Evolutionary conservation across 2,113 vertebrate species (phyloP), one percentile per base, ranked within the genome.

Genomic region (Geococcyx californianus): DNA sequence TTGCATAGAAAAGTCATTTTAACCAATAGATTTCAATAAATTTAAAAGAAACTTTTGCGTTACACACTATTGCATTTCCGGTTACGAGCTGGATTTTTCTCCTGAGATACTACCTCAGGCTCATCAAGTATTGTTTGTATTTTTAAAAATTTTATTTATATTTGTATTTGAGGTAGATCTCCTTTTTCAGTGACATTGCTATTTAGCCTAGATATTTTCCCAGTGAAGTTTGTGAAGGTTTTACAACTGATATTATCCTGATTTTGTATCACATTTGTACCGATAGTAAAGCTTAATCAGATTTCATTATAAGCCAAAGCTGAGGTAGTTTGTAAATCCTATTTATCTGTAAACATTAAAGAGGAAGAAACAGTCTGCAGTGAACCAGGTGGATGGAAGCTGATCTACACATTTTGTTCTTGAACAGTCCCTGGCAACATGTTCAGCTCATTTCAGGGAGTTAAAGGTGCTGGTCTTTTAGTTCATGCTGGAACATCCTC

Each of bases 351-450:
- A 34, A 78, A 58, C 6, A 23, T 38, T 59, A 49, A 47, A 33
- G 11, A 92, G 14, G 23, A 54, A 36, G 24, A 56, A 87, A 58
- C 0, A 9, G 13, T 38, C 19, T 68, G 10, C 36, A 55, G 11
- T 25, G 21, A 87, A 6, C 3, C 12, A 17, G 42, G 19, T 3
- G 59, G 25, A 45, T 13, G 33, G 55, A 84, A 84, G 12, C 9
- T 67, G 59, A 40, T 56, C 28, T 49, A 4, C 0, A 0, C 1
- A 2, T 40, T 80, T 69, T 62, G 17, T 51, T 74, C 33, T n/a
- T n/a, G 29, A 21, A 29, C 24, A 69, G 11, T 31, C 16, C 23
- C 25, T 74, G 59, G 8, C 33, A 70, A 52, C 16, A 20, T 28
- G 36, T 90, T 34, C 42, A 45, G 12, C 10, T 67, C 29, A 17